A percentile compares a stretch with the other conserved stretches of the same genome.
These are phyloP conservation scores for Campylomormyrus numenius DNA, from an alignment of 2,113 vertebrate species.

Conservation along the genomic window DNA sequence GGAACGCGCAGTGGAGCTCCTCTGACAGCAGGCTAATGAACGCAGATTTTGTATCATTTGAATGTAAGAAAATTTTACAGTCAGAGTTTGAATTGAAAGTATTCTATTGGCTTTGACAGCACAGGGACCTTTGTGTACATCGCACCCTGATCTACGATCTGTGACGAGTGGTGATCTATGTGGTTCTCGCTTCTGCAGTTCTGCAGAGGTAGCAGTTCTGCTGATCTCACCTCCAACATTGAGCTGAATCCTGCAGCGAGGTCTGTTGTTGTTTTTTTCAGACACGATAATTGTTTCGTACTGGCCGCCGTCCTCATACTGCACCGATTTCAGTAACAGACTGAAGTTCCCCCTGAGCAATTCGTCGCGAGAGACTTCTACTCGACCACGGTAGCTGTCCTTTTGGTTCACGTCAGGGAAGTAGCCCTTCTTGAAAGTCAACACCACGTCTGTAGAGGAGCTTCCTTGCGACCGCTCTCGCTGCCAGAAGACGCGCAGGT, in stretches of 20 bases:
- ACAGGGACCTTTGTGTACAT: background rate
- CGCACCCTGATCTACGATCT: background rate
- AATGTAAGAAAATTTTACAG: background rate
- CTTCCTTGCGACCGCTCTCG: background rate
- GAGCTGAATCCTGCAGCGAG: background rate
- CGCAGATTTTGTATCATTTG: background rate
- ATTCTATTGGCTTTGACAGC: background rate
- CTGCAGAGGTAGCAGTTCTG: background rate
- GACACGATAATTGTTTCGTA: background rate
- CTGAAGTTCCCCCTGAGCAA: background rate
- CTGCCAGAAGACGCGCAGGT: background rate
- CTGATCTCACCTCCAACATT: background rate
- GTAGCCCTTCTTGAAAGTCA: background rate
- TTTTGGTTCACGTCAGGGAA: fast-evolving
- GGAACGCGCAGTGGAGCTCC: background rate
- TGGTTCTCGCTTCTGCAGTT: background rate
- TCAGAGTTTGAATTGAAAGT: background rate
- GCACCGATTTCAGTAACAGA: background rate
- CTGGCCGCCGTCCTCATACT: background rate
- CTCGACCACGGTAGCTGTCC: background rate
- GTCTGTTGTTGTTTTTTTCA: background rate
- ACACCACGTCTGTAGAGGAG: background rate
- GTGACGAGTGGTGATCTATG: background rate
- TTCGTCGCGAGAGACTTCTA: fast-evolving
- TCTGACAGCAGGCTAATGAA: background rate